Evolutionary conservation across 2,888 invertebrate genomes (phyloP), one percentile per base, ranked within the genome.

Genomic region (Ophioninae sp.): DNA sequence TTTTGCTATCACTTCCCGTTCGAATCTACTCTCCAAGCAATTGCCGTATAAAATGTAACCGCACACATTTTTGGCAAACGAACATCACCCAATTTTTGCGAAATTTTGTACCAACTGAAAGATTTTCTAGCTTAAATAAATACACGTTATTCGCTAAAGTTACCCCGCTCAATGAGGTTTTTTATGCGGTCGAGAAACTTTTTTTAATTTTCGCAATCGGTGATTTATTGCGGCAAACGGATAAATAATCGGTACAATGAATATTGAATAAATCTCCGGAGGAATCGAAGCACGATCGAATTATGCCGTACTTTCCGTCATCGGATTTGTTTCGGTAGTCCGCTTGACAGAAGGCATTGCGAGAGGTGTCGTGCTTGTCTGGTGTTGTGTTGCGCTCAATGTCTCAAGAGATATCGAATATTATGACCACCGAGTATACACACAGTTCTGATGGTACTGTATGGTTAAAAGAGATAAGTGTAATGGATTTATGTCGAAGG

Each of bases 401-500:
- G 67, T 65, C 61, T 30, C 20, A 72, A 59, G 67, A 69, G 51
- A 74, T 69, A 64, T 82, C 64, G 71, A 65, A 75, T 79, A 79
- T 72, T 79, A 39, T 51, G 37, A 65, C 56, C 13, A 51, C 13
- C 5, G 51, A 13, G 17, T 51, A 13, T 51, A 51, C 17, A 51
- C 17, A 13, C 1, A 13, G 0, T 17, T 17, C 13, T 17, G 17
- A 6, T 65, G 37, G 6, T 37, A 58, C 39, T 13, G 20, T 39
- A 58, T 41, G 10, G 8, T n/a, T 37, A 67, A 75, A 69, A 39
- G n/a, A 61, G 56, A 78, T 51, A 56, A 73, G 69, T 74, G 79
- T 85, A 79, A 81, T 79, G 82, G 88, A 87, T 88, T 86, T 86
- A 87, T 87, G 85, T 87, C 87, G 88, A 89, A 89, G 89, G 89